These are phyloP conservation scores for Leptobrachium ailaonicum DNA, from an alignment of 2,113 vertebrate species.

Conservation along the genomic window DNA sequence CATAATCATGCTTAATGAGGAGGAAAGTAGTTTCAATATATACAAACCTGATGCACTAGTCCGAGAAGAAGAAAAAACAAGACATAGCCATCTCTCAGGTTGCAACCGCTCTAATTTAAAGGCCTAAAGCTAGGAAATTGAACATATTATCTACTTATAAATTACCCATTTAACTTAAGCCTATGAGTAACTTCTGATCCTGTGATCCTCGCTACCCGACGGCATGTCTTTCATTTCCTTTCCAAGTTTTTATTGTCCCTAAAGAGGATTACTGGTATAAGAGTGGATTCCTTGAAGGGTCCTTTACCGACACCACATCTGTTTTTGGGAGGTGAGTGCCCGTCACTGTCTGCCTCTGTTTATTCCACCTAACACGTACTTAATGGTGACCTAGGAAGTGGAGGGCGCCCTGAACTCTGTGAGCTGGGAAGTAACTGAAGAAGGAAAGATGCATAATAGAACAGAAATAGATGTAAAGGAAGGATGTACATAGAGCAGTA, in stretches of 20 bases:
- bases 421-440: background rate
- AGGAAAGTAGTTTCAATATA: no score
- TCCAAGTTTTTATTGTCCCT: constrained; percentile 32
- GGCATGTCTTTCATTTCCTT: constrained; percentile 46
- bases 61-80: no score
- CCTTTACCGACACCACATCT: constrained; percentile 37
- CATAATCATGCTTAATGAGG: no score
- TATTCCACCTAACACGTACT: constrained; percentile 45
- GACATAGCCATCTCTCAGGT: constrained; percentile 22
- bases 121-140: constrained; percentile 34
- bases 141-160: constrained; percentile 44
- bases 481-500: background rate
- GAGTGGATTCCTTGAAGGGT: constrained; percentile 43
- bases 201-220: constrained; percentile 33
- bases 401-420: constrained; percentile 40
- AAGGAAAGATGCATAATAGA: background rate
- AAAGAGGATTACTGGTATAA: constrained; percentile 45
- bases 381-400: constrained; percentile 40
- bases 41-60: no score
- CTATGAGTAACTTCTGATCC: constrained; percentile 36
- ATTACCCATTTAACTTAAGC: constrained; percentile 45
- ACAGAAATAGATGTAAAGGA: background rate
- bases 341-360: constrained; percentile 44
- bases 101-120: constrained; percentile 36
- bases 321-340: constrained; percentile 37